Base-by-base conservation (phyloP, 1,140 invertebrate genomes). In the Trinorchestia longiramus region DNA sequence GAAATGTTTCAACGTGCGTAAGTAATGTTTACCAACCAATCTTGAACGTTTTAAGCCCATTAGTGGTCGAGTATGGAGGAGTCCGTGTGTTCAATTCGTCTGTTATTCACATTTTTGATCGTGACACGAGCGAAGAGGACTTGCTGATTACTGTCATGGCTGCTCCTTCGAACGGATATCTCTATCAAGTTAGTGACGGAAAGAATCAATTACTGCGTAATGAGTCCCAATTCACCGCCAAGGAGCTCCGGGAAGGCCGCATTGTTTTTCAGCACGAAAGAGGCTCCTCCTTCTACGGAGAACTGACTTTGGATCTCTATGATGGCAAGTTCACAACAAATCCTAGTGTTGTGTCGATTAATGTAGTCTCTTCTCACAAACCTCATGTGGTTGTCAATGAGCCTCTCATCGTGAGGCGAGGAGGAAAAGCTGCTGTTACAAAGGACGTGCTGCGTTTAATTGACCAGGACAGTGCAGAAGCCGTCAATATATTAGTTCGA, bases 381-480 rank as follows among this genome's bases (percentile, higher is more conserved):
- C 96, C 96, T 28, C 92, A 96, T 87, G 95, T 97, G n/a, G 94
- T 96, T 15, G 95, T 91, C 36, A 96, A 96, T 90, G 96, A 97
- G 42, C 96, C 96, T n/a, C 62, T 97, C 36, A 95, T 97, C 43
- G 87, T 96, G 19, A 47, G 88, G n/a, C 90, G 62, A 28, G 96
- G 96, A 44, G 88, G 96, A 28, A 95, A 53, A 57, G 95, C 87
- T 0, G 23, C 88, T 45, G 57, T 97, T 62, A 95, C 53, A n/a
- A 96, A 62, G 42, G 95, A 96, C n/a, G 62, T 96, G 8, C 91
- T 97, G 17, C 95, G 95, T 23, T 94, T 97, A 41, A 96, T 95
- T 45, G 96, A 97, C 45, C 43, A 87, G 28, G 96, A 97, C 95
- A 97, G 96, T 41, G 95, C 96, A 45, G 96, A 97, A 92, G 96